phyloP scores from a whole-genome alignment of 2,888 invertebrate species.

The Ceratothoa steindachneri region DNA sequence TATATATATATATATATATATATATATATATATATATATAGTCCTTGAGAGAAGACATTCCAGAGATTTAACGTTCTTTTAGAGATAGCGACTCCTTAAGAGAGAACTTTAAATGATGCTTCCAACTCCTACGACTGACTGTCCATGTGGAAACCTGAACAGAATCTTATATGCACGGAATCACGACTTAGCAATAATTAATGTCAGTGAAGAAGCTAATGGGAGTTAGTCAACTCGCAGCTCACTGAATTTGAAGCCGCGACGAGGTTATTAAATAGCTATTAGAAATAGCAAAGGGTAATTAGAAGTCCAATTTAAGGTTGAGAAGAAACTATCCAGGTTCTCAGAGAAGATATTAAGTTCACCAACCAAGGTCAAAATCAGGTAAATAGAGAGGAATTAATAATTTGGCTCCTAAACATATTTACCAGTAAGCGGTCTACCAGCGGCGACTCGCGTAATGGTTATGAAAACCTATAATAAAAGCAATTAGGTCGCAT shows the following conservation, averaged over 20 bases:
- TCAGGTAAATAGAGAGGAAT: no score
- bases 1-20: background rate
- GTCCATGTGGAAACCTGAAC: no score
- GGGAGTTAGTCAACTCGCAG: background rate
- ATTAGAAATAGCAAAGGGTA: constrained; percentile 12
- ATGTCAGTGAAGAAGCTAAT: constrained; percentile 11
- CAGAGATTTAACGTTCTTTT: background rate
- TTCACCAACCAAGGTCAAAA: no score
- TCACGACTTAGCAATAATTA: constrained; percentile 11
- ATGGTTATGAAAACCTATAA: no score
- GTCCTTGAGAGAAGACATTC: background rate
- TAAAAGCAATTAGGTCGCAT: no score
- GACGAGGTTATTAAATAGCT: constrained; percentile 7
- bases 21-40: background rate
- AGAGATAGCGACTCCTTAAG: no score
- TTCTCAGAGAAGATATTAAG: background rate
- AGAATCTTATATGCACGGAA: background rate
- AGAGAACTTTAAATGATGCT: no score
- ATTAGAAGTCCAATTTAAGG: constrained; percentile 5
- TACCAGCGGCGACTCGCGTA: no score
- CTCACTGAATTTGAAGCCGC: constrained; percentile 5
- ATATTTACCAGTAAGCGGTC: no score
- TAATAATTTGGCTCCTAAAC: no score
- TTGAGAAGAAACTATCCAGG: background rate
- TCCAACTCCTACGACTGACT: no score